Percentiles rank a stretch among this genome's conserved stretches.
phyloP scores from a whole-genome alignment of 2,888 invertebrate genomes.

The Phengaris arion region DNA sequence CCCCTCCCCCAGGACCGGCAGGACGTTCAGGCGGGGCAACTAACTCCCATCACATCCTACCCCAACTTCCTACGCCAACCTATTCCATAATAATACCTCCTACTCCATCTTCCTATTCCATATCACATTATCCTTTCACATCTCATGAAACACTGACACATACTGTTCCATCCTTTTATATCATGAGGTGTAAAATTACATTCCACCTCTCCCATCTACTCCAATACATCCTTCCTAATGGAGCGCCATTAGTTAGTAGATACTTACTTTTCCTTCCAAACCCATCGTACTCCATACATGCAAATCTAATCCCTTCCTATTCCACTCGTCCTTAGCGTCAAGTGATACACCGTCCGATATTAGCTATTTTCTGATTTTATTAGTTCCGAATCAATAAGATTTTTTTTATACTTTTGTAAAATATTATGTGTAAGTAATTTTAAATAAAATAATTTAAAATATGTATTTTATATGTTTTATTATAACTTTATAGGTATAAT shows the following conservation, averaged over 20 bases:
- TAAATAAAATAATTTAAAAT: conserved; percentile 61
- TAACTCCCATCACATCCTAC: conserved; percentile 42
- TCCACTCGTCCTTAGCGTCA: conserved; percentile 22
- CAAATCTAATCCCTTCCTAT: conserved; percentile 29
- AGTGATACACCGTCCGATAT: conserved; percentile 39
- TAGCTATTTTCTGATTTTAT: conserved; percentile 42
- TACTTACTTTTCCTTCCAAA: not conserved
- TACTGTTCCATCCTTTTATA: not conserved
- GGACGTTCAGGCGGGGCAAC: conserved; percentile 60
- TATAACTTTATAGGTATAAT: not conserved
- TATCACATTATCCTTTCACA: not conserved
- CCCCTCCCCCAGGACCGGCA: conserved; percentile 51
- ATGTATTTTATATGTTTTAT: conserved; percentile 40
- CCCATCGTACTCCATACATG: conserved; percentile 29
- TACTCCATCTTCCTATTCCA: not conserved
- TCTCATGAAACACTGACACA: not conserved
- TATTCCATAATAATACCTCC: not conserved
- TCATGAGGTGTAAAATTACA: no score
- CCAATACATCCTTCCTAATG: no score
- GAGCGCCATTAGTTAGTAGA: no score
- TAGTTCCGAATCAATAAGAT: conserved; percentile 50
- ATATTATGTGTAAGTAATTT: conserved; percentile 68
- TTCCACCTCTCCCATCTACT: no score
- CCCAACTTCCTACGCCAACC: conserved; percentile 29
- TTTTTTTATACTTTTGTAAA: conserved; percentile 67